Evolutionary conservation across 1,140 invertebrate genomes (phyloP).

Genomic region (Xylocopa sonorina): DNA sequence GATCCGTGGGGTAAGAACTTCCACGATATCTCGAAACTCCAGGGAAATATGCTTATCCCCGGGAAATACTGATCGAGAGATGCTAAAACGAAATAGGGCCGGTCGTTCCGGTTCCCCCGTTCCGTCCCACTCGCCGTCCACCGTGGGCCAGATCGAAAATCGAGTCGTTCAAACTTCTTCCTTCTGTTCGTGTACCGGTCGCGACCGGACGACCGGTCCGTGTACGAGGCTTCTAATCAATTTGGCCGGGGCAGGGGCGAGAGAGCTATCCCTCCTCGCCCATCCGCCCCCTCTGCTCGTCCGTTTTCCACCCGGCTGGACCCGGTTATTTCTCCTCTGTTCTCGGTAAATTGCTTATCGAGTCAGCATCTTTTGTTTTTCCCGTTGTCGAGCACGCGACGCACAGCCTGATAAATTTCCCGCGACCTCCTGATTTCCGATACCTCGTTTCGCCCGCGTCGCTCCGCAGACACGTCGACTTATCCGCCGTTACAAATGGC

Average conservation of each 20-base stretch:
- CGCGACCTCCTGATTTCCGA: background rate
- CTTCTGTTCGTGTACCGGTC: background rate
- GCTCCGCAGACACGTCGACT: background rate
- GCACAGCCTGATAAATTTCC: conserved; percentile 36
- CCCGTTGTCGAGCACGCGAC: background rate
- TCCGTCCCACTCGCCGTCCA: background rate
- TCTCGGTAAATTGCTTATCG: conserved; percentile 59
- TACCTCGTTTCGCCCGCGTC: background rate
- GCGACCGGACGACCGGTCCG: conserved; percentile 30
- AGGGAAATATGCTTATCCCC: conserved; percentile 71
- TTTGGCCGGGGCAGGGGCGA: conserved; percentile 33
- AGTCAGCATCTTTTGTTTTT: conserved; percentile 49
- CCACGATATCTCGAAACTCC: conserved; percentile 68
- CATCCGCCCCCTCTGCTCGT: too few species aligned
- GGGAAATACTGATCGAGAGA: conserved; percentile 62
- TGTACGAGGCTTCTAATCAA: conserved; percentile 65
- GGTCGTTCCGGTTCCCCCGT: background rate
- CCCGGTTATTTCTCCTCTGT: background rate
- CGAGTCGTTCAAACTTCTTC: conserved; percentile 55
- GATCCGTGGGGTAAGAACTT: conserved; percentile 64
- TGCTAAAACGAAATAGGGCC: conserved; percentile 48
- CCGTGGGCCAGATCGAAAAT: conserved; percentile 38
- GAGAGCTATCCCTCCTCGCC: too few species aligned
- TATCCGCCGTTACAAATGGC: background rate
- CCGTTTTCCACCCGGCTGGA: background rate